Conservation (phyloP, 2,113 vertebrate genomes). For the Cervus canadensis region DNA sequence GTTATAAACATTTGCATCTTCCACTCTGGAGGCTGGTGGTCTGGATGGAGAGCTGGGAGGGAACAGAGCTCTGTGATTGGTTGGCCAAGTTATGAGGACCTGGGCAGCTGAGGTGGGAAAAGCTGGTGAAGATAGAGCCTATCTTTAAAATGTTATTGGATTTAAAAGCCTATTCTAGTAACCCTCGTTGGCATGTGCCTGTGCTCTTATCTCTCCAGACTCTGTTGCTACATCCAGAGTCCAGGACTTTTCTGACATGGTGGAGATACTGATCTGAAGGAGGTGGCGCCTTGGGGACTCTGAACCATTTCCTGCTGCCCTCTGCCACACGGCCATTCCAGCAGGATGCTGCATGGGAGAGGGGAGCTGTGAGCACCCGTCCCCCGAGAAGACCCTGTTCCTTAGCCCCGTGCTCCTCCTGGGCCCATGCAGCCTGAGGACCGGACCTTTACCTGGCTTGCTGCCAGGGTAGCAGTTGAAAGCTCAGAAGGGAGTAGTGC, state of each 20-base stretch:
- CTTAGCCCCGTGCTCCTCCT: not conserved
- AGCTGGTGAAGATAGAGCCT: not conserved
- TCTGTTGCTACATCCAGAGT: conserved; percentile 54
- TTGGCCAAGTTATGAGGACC: not conserved
- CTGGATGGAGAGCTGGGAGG: not conserved
- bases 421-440: not conserved
- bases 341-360: not conserved
- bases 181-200: not conserved
- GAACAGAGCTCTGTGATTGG: not conserved
- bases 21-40: not conserved
- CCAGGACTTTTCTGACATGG: conserved; percentile 81
- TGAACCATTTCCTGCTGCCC: not conserved
- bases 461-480: not conserved
- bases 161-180: not conserved
- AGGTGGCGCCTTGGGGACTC: not conserved
- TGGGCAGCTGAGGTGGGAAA: fast-evolving
- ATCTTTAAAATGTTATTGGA: not conserved
- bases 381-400: not conserved
- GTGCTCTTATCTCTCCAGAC: conserved; percentile 73
- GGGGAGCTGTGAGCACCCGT: not conserved
- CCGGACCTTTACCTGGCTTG: not conserved
- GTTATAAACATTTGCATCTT: conserved; percentile 2
- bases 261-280: conserved; percentile 86
- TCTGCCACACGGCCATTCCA: not conserved
- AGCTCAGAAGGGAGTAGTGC: not conserved